Conservation (phyloP, 1,140 invertebrate species). For the Drosophila fuyamai region DNA sequence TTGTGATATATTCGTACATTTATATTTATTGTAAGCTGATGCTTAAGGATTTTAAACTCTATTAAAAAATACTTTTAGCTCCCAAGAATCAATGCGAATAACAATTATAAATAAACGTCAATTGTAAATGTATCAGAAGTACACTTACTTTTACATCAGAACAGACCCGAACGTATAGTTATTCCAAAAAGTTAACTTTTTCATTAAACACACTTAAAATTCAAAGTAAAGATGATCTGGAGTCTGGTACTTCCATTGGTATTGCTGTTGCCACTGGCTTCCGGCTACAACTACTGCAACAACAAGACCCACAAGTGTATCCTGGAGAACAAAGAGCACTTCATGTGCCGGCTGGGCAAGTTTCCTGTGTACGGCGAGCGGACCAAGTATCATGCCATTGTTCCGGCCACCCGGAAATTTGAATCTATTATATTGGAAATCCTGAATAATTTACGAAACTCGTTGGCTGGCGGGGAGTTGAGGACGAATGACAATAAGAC, state of each 20-base stretch:
- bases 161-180: neutral
- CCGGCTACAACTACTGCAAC: constrained; percentile 62
- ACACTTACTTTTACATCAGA: neutral
- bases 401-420: constrained; percentile 23
- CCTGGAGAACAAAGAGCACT: constrained; percentile 17
- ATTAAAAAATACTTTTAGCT: too few species aligned
- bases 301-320: constrained; percentile 35
- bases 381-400: constrained; percentile 4
- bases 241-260: neutral
- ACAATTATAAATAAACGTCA: too few species aligned
- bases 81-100: too few species aligned
- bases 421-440: neutral
- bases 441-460: constrained; percentile 27
- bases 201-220: neutral
- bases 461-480: constrained; percentile 32
- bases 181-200: neutral
- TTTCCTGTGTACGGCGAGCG: neutral
- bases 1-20: neutral
- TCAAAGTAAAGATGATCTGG: neutral
- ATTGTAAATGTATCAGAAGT: neutral
- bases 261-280: neutral
- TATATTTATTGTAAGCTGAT: too few species aligned
- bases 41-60: too few species aligned
- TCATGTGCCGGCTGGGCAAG: constrained; percentile 33
- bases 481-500: neutral